phyloP scores from a whole-genome alignment of 2,797 vertebrate genomes.

The Syngnathus acus region DNA sequence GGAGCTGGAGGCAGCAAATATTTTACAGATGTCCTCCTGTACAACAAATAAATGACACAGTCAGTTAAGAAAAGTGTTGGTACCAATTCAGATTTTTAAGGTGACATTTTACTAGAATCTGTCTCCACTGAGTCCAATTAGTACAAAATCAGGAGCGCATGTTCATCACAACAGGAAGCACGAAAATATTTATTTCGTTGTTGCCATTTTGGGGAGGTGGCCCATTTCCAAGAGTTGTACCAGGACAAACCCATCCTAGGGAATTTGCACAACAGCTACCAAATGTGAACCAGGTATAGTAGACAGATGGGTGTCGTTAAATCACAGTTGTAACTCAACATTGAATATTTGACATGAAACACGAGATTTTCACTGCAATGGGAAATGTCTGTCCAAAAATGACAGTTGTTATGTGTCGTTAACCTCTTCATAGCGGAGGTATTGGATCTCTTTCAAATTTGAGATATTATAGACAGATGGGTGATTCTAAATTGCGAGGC shows the following conservation, averaged over 20 bases:
- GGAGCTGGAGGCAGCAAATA: conserved; percentile 36
- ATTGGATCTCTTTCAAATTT: neutral
- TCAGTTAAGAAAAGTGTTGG: no score
- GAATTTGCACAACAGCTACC: no score
- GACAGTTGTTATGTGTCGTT: neutral
- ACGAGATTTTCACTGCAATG: neutral
- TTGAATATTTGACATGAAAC: no score
- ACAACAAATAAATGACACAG: no score
- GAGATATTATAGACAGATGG: neutral
- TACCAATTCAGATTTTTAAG: no score
- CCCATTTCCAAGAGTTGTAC: no score
- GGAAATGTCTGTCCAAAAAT: neutral
- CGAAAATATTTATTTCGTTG: neutral
- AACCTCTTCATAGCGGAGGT: neutral
- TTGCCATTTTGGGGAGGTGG: no score
- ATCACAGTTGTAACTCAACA: no score
- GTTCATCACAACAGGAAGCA: neutral
- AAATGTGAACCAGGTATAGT: neutral
- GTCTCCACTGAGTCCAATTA: no score
- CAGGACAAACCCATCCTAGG: no score
- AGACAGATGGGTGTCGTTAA: no score
- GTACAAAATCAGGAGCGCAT: neutral
- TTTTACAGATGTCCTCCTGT: neutral
- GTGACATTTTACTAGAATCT: no score
- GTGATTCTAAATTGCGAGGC: neutral